Evolutionary conservation across 2,113 vertebrate species (phyloP).

Genomic region (Prionailurus viverrinus): DNA sequence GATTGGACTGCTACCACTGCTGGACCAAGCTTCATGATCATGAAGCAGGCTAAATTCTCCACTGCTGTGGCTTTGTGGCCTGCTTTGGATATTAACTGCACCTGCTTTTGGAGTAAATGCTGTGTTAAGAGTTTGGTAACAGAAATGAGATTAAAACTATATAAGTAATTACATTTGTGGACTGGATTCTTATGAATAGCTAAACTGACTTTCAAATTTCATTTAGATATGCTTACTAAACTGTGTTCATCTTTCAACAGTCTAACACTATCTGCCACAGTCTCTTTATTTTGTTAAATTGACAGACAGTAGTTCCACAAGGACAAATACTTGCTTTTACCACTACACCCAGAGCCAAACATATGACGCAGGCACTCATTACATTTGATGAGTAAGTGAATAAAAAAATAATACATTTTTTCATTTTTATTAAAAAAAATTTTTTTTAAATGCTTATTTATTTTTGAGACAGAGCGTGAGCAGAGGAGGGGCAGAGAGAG

Average conservation of each 20-base stretch:
- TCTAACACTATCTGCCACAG: background rate
- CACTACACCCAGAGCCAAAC: background rate
- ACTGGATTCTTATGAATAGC: background rate
- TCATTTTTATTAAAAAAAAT: no score
- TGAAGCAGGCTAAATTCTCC: constrained; percentile 95
- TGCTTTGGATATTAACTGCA: constrained; percentile 91
- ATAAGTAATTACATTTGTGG: background rate
- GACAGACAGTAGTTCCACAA: constrained; percentile 16
- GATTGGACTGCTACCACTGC: constrained; percentile 95
- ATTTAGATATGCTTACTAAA: constrained; percentile 63
- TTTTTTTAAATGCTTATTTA: no score
- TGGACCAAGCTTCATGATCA: constrained; percentile 96
- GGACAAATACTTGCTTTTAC: constrained; percentile 44
- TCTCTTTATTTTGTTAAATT: constrained; percentile 20
- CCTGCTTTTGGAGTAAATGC: constrained; percentile 88
- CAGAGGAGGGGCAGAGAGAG: no score
- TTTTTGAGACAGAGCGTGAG: no score
- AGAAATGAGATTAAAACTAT: constrained; percentile 37
- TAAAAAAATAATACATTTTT: background rate
- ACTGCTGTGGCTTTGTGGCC: constrained; percentile 98
- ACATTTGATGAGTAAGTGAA: constrained; percentile 1
- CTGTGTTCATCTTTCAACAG: constrained; percentile 27
- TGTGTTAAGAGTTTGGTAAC: constrained; percentile 36
- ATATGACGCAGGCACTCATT: constrained; percentile 19
- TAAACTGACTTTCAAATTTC: constrained; percentile 53